Percentiles rank a stretch among this genome's conserved stretches.
Conservation (phyloP, 2,113 vertebrate species). For the Chaetura pelagica region DNA sequence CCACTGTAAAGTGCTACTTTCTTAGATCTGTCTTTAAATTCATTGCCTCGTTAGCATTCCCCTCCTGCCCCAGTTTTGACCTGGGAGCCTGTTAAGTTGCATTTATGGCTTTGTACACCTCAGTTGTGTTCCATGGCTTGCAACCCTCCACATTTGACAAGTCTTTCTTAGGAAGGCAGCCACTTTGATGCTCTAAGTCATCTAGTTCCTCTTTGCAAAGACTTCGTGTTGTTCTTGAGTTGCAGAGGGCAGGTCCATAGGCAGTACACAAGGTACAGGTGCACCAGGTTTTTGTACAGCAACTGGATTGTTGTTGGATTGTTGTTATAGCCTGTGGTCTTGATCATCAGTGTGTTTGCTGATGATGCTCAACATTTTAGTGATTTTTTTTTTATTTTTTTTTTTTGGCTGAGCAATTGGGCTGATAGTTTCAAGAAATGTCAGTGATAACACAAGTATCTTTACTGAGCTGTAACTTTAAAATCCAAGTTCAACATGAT, state of each 20-base stretch:
- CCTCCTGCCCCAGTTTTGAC: not conserved
- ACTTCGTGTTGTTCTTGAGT: not conserved
- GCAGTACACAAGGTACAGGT: not conserved
- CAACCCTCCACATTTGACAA: not conserved
- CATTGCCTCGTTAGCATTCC: not conserved
- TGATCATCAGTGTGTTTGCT: not conserved
- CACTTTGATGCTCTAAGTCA: not conserved
- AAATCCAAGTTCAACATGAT: not conserved
- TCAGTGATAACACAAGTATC: not conserved
- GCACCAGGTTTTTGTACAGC: not conserved
- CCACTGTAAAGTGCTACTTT: not conserved
- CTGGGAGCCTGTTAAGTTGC: not conserved
- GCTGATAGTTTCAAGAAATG: not conserved
- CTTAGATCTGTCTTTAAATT: not conserved
- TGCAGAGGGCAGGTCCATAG: not conserved
- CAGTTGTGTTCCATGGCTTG: fast-evolving
- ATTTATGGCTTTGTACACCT: not conserved
- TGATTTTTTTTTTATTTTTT: not conserved
- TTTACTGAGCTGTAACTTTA: not conserved
- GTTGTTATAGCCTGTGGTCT: not conserved
- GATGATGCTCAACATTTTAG: not conserved
- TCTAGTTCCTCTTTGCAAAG: not conserved
- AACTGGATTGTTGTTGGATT: not conserved
- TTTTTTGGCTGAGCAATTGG: not conserved
- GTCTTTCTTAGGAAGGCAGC: not conserved